phyloP scores from a whole-genome alignment of 2,113 vertebrate genomes.

The Nycticebus coucang region DNA sequence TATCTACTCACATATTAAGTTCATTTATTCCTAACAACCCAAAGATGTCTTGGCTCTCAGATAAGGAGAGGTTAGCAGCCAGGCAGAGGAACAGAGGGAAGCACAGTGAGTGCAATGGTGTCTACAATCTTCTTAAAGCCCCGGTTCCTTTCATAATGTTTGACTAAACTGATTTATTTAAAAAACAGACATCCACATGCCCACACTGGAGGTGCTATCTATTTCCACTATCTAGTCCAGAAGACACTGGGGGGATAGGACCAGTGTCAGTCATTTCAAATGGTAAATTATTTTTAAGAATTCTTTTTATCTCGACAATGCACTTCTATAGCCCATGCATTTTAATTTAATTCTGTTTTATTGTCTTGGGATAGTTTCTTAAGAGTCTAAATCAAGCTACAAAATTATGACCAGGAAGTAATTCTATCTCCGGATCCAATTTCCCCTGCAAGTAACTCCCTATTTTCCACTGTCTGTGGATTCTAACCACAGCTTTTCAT shows the following conservation, averaged over 20 bases:
- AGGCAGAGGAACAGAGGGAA: not conserved
- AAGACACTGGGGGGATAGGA: accelerated
- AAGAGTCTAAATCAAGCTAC: conserved; percentile 27
- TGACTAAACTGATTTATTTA: not conserved
- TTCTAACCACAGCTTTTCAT: not conserved
- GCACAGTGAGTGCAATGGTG: not conserved
- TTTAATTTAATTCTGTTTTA: not conserved
- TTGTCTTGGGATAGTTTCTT: not conserved
- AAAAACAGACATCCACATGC: not conserved
- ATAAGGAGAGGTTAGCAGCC: not conserved
- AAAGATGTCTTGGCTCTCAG: not conserved
- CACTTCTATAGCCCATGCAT: not conserved
- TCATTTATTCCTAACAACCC: not conserved
- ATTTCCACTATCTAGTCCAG: not conserved
- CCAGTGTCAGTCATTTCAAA: not conserved
- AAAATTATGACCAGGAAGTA: not conserved
- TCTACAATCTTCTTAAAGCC: not conserved
- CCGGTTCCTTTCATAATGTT: not conserved
- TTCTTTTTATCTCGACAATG: not conserved
- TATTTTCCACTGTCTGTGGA: not conserved
- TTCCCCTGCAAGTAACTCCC: not conserved
- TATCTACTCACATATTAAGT: not conserved
- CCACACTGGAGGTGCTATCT: accelerated
- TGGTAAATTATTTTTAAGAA: not conserved
- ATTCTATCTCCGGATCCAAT: not conserved